Evolutionary conservation across 2,113 vertebrate species (phyloP).

Genomic region (Paratilapia polleni): DNA sequence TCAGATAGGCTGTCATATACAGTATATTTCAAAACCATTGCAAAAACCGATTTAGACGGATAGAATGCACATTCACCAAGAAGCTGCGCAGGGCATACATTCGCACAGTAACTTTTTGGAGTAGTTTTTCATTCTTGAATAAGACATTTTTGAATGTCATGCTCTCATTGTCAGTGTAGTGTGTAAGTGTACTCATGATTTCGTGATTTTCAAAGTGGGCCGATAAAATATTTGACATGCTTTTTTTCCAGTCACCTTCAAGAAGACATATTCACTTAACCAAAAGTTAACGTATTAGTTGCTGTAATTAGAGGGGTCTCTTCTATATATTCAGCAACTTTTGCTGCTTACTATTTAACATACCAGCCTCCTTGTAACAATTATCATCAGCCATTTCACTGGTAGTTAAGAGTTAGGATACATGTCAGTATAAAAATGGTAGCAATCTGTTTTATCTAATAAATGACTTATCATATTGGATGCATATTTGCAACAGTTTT

Average conservation of each 20-base stretch:
- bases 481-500: no score
- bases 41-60: conserved; percentile 48
- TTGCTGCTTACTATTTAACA: background rate
- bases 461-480: no score
- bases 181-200: background rate
- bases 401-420: no score
- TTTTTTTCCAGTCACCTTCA: background rate
- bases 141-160: conserved; percentile 24
- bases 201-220: conserved; percentile 6
- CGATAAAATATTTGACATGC: background rate
- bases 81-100: background rate
- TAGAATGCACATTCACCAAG: conserved; percentile 44
- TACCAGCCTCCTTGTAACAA: background rate
- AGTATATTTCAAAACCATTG: conserved; percentile 69
- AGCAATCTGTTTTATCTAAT: no score
- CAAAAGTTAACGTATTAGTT: background rate
- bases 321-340: background rate
- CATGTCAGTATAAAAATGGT: no score
- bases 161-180: background rate
- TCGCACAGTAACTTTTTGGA: conserved; percentile 13
- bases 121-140: conserved; percentile 34
- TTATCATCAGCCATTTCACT: no score
- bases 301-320: background rate
- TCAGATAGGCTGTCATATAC: conserved; percentile 62
- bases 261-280: background rate